Evolutionary conservation across 2,797 vertebrate species (phyloP).

Genomic region (Chloroceryle amazona): DNA sequence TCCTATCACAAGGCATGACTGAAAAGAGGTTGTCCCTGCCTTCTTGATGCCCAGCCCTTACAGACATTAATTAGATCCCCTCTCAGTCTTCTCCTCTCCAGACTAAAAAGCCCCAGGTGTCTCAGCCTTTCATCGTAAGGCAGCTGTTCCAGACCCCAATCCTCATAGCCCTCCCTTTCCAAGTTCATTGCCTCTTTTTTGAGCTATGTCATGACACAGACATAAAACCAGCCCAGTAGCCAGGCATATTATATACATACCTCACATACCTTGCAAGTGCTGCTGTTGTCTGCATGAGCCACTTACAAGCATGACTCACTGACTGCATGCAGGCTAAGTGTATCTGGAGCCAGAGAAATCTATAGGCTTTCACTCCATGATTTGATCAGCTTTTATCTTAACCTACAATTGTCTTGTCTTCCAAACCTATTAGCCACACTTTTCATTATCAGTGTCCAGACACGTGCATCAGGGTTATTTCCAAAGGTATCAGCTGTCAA

Average conservation of each 20-base stretch:
- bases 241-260: not conserved
- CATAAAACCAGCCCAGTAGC: not conserved
- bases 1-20: too few relatives aligned
- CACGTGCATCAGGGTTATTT: not conserved
- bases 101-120: too few relatives aligned
- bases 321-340: not conserved
- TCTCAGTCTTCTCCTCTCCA: too few relatives aligned
- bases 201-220: not conserved
- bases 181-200: not conserved
- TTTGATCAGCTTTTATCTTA: not conserved
- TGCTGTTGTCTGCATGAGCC: not conserved
- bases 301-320: accelerated
- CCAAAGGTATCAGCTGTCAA: not conserved
- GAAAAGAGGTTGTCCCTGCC: too few relatives aligned
- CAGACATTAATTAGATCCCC: too few relatives aligned
- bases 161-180: not conserved
- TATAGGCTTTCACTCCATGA: not conserved
- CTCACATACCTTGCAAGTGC: not conserved
- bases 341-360: not conserved
- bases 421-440: not conserved
- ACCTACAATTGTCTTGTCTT: not conserved
- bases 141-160: too few relatives aligned
- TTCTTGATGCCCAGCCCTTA: too few relatives aligned
- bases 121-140: too few relatives aligned
- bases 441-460: not conserved